Base-by-base conservation (phyloP, 2,888 invertebrate species). In the Rotaria magnacalcarata region DNA sequence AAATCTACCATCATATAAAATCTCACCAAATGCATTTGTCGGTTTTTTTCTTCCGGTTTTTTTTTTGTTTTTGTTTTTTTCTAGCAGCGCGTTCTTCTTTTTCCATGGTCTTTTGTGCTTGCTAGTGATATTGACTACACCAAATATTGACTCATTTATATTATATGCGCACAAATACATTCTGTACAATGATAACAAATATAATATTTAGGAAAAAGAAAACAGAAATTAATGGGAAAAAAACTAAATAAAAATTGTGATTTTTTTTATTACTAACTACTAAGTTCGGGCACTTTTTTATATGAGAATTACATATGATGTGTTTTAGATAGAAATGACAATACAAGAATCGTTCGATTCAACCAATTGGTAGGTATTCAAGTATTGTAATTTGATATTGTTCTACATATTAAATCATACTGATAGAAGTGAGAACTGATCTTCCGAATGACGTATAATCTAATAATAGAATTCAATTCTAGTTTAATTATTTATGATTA, bases 111-210 rank as follows among this genome's bases (percentile, higher is more conserved):
- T 67, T 34, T 67, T 67, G 34, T 67, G 67, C 67, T 67, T 67
- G 67, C 67, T 67, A 27, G 67, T 67, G 34, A 67, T 67, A 67
- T 41, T 67, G 34, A 19, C 67, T 14, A 34, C 7, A 67, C 34
- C 27, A 67, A 67, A 67, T 67, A 67, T 34, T 67, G 34, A 67
- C 67, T 67, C 67, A 67, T 67, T 67, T 67, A 67, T 67, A 67
- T 67, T 67, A 34, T 67, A 67, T 67, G 67, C 67, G 67, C 27
- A 27, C 67, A 34, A 67, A 67, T 67, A 67, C 27, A 67, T 41
- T 67, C 16, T 67, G 67, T 67, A 67, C 34, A 8, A 67, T 67
- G 34, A 11, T 16, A 56, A 56, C 67, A 67, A 19, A 34, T 67
- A 67, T 14, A 67, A 34, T 67, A 34, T 34, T 34, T 67, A 27